These are phyloP conservation scores for Pseudorhombus dupliciocellatus DNA, from an alignment of 2,113 vertebrate species.

Conservation along the genomic window DNA sequence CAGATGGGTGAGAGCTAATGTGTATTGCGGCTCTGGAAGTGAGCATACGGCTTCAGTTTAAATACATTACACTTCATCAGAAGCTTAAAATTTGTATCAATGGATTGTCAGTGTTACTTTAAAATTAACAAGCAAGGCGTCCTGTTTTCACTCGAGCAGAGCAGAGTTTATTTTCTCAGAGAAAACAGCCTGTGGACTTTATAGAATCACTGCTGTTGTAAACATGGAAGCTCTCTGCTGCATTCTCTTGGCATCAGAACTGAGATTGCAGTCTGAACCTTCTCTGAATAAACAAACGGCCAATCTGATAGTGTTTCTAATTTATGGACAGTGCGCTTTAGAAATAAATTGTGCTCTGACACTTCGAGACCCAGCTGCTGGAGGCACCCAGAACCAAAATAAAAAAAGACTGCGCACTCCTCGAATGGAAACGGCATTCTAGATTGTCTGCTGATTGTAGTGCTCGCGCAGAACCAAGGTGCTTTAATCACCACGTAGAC, in stretches of 20 bases:
- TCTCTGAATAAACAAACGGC: constrained; percentile 54
- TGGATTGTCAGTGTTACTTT: not conserved
- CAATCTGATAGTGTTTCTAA: constrained; percentile 54
- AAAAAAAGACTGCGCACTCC: constrained; percentile 20
- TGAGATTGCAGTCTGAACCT: constrained; percentile 41
- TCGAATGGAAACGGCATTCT: constrained; percentile 42
- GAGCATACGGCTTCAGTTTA: not conserved
- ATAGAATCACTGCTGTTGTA: constrained; percentile 28
- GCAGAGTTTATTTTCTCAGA: constrained; percentile 6
- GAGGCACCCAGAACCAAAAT: constrained; percentile 32
- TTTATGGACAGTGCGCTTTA: constrained; percentile 54
- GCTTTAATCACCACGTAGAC: constrained; percentile 14
- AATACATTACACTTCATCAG: constrained; percentile 2
- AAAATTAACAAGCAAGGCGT: not conserved
- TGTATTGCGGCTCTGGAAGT: not conserved
- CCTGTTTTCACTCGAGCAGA: constrained; percentile 6
- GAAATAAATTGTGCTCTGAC: constrained; percentile 53
- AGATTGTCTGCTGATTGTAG: constrained; percentile 35
- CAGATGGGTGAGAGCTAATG: not conserved
- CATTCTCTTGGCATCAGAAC: constrained; percentile 22
- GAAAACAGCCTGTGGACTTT: constrained; percentile 29
- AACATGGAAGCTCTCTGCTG: constrained; percentile 33
- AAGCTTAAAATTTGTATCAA: not conserved
- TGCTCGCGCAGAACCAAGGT: not conserved
- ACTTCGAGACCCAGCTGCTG: constrained; percentile 16